Evolutionary conservation across 2,797 vertebrate species (phyloP), one percentile per base, ranked within the genome.

Genomic region (Rhabdophis nuchalis): DNA sequence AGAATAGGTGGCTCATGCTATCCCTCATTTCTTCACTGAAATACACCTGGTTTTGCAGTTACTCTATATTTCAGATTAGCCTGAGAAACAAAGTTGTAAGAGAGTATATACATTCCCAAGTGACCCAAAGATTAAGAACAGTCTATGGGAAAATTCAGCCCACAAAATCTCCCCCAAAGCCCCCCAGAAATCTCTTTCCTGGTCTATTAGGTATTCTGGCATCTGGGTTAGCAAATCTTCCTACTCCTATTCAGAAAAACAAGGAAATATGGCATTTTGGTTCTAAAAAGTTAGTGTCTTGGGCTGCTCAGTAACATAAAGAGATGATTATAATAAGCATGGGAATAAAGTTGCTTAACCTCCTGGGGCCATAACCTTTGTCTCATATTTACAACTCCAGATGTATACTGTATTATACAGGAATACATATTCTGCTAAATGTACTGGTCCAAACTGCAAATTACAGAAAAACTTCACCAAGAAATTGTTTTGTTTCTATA

Each of bases 291-390:
- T 53, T 18, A 16, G 89, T 56, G 9, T 88, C n/a, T 56, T 10
- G 1, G 16, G 20, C 52, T 92, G 86, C 72, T n/a, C 52, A 36
- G 32, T 11, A 56, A 57, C 82, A 61, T 77, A 89, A 93, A 91
- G 60, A 68, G 91, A 85, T 93, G 91, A 86, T 91, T 89, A 90
- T 90, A 57, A 93, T 88, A 90, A 91, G 29, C 41, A 87, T 90
- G 10, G 77, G 14, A 32, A 64, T 90, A 29, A 41, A 18, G 2
- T 56, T n/a, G 60, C 27, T 90, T 57, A 50, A 20, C 0, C 46
- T 9, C 57, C 77, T 60, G 29, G 77, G 57, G 54, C 85, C 91
- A 14, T 56, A 90, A 92, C 20, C 46, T 46, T 41, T 86, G 91
- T 41, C 94, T 93, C 58, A 25, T 54, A 29, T 82, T 86, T 85